A percentile compares a stretch with the other conserved stretches of the same genome.
Evolutionary conservation across 1,140 invertebrate species (phyloP).

Genomic region (Chironomus striatipennis): DNA sequence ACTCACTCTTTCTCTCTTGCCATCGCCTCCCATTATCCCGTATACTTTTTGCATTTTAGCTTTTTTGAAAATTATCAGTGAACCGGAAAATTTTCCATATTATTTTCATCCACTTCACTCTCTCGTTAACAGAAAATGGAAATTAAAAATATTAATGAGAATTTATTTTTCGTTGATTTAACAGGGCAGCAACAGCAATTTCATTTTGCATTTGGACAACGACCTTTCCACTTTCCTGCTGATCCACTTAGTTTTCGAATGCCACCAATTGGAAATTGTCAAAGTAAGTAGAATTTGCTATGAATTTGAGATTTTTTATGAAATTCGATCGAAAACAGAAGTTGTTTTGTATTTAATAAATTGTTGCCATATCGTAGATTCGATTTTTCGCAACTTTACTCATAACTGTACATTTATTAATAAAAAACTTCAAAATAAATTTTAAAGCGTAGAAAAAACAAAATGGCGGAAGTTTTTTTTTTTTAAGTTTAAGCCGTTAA

Average conservation of each 20-base stretch:
- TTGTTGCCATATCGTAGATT: too few species aligned
- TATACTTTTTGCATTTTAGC: background rate
- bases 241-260: slow-evolving; percentile 74
- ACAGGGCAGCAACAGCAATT: slow-evolving; percentile 87
- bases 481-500: too few species aligned
- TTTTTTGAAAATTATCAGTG: slow-evolving; percentile 10
- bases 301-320: too few species aligned
- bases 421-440: too few species aligned
- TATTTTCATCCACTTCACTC: background rate
- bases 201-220: slow-evolving; percentile 80
- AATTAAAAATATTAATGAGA: background rate
- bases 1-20: background rate
- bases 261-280: slow-evolving; percentile 76
- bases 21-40: background rate
- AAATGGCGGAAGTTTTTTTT: too few species aligned
- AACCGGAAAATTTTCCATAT: slow-evolving; percentile 17
- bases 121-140: too few species aligned
- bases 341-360: too few species aligned
- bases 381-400: too few species aligned
- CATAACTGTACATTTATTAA: too few species aligned
- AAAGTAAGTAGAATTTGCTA: slow-evolving; percentile 68
- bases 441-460: too few species aligned
- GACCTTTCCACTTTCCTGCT: slow-evolving; percentile 73
- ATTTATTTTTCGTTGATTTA: slow-evolving; percentile 40
- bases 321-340: too few species aligned